Base-by-base conservation (phyloP, 2,113 vertebrate genomes). In the Pandion haliaetus region DNA sequence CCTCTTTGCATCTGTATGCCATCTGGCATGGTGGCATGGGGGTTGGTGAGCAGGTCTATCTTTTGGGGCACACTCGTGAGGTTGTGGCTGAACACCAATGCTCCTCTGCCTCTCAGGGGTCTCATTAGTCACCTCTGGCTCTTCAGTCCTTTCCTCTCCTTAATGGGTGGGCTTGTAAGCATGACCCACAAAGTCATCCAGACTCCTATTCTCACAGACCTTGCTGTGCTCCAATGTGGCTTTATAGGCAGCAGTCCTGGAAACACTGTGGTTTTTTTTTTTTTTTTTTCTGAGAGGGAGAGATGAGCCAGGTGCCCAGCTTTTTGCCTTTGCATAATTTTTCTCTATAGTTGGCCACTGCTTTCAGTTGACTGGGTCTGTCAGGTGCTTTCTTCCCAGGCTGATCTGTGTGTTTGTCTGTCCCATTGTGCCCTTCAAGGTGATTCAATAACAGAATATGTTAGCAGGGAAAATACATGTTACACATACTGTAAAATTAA, bases 1-100 rank as follows among this genome's bases (percentile, higher is more conserved):
- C 38, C 49, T 61, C 47, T 42, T 79, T 69, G 32, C 4, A 2
- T 34, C 40, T 85, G n/a, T 3, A 0, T 38, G 23, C 42, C 9
- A 5, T 10, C 55, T 0, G 4, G 73, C 59, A 25, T 11, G 12
- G 26, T 44, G 40, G 26, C 1, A 1, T 17, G 5, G 20, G 28
- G 5, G 11, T 21, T 65, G 32, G 12, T 59, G 49, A 65, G 50
- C 57, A 50, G 65, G 63, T 17, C 50, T 44, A 10, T 23, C 18
- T 85, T 58, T 38, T 58, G 20, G 21, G 58, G 44, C 44, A 38
- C 34, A 5, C 29, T 52, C 0, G 4, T 58, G 44, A 63, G 21
- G 19, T 38, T n/a, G 69, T 76, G 58, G 54, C 40, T 40, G 62
- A 70, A n/a, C 36, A 32, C 10, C 10, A 42, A 15, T 0, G 3